Conservation (phyloP, 2,113 vertebrate species). For the Coptodon bakossiorum region DNA sequence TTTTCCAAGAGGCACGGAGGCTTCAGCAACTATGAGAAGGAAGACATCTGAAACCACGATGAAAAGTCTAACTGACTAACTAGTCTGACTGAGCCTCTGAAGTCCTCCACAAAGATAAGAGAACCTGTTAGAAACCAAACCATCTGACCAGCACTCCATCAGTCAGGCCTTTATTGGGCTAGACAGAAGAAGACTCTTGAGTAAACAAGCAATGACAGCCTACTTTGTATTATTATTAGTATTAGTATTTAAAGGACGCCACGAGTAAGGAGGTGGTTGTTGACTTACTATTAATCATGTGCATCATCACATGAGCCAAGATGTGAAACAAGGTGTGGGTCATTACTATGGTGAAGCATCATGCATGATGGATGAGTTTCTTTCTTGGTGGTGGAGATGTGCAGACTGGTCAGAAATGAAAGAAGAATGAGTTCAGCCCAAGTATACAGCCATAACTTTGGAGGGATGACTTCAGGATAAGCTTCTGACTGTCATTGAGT, state of each 20-base stretch:
- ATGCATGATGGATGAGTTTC: background rate
- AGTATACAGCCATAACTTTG: background rate
- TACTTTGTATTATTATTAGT: background rate
- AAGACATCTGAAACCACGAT: accelerated
- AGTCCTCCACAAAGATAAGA: background rate
- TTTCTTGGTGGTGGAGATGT: background rate
- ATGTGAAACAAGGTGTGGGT: background rate
- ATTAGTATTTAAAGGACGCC: background rate
- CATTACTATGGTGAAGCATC: background rate
- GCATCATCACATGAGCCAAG: background rate
- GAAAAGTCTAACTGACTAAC: background rate
- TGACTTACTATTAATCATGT: background rate
- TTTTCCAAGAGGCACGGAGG: background rate
- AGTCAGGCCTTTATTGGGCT: background rate
- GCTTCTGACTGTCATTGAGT: background rate
- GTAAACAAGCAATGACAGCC: accelerated
- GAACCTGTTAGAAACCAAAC: background rate
- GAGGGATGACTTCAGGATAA: background rate
- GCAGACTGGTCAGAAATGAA: background rate
- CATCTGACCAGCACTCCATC: background rate
- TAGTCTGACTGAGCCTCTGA: background rate
- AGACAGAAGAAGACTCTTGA: background rate
- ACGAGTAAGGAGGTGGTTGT: background rate
- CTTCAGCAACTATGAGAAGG: background rate
- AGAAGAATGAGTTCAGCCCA: background rate